Conservation (phyloP, 2,113 vertebrate species). For the Gorilla gorilla region DNA sequence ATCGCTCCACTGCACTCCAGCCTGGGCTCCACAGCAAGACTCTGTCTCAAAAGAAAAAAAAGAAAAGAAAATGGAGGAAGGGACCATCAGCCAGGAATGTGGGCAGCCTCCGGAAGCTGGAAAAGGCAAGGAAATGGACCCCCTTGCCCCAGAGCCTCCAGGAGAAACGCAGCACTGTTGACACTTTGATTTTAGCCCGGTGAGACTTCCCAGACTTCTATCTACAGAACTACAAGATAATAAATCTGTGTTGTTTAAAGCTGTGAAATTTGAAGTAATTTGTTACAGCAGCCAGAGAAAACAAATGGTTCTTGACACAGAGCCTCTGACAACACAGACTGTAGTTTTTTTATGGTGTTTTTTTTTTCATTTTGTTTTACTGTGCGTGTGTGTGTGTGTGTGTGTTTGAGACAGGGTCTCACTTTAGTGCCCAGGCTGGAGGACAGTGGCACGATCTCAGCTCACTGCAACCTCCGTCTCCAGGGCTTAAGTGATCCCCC, state of each 20-base stretch:
- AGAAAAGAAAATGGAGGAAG: background rate
- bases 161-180: fast-evolving
- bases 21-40: background rate
- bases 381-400: too few relatives aligned
- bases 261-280: background rate
- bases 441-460: too few relatives aligned
- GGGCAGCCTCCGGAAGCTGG: background rate
- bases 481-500: too few relatives aligned
- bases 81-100: background rate
- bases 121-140: background rate
- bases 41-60: background rate
- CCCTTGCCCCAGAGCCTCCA: too few relatives aligned
- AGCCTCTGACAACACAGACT: background rate
- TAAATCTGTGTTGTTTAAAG: background rate
- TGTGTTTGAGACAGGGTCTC: too few relatives aligned
- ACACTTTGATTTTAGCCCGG: background rate
- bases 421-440: too few relatives aligned
- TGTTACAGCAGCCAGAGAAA: background rate
- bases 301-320: background rate
- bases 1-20: background rate
- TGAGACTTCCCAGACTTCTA: background rate
- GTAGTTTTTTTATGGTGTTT: too few relatives aligned
- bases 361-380: too few relatives aligned
- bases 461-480: too few relatives aligned
- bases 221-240: background rate